Base-by-base conservation (phyloP, 2,888 invertebrate species). In the Diplazon laetatorius region DNA sequence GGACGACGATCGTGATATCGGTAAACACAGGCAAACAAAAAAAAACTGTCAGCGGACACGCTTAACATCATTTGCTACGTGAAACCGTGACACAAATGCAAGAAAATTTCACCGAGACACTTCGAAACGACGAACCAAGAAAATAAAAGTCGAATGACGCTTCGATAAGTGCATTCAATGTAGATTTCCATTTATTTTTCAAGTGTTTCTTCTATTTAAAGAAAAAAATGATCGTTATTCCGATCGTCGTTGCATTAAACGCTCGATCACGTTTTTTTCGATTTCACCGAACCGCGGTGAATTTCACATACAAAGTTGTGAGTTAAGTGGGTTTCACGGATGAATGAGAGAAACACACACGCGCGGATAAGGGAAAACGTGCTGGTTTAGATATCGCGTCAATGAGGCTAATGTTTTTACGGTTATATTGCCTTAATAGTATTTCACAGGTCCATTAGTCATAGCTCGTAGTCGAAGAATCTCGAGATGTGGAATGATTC, bases 361-460 rank as follows among this genome's bases (percentile, higher is more conserved):
- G n/a, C n/a, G n/a, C 70, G 50, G 50, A 77, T 59, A 69, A 75
- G 66, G 62, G n/a, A n/a, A n/a, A 20, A 39, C 42, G 74, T 55
- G 46, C 78, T 55, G 62, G 74, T 74, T 74, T 70, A 42, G 37
- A 55, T 71, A 46, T 62, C 46, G 73, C 55, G 37, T 18, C 42
- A 71, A 70, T 55, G 52, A 18, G 30, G 16, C 46, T 39, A 46
- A 35, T 52, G 50, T 59, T 55, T 55, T 37, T 50, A 48, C 66
- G n/a, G n/a, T n/a, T n/a, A n/a, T 42, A 70, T 66, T 30, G 55
- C 74, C 71, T 62, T 71, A 62, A 60, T 46, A 48, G 74, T 46
- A n/a, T 35, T 30, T 6, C 4, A 30, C 9, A 12, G 1, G 44
- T 71, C 62, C 48, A 39, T 60, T 60, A 50, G 70, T 70, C 70